These are phyloP conservation scores for Xanthia icteritia DNA, from an alignment of 2,888 invertebrate genomes.

Conservation along the genomic window DNA sequence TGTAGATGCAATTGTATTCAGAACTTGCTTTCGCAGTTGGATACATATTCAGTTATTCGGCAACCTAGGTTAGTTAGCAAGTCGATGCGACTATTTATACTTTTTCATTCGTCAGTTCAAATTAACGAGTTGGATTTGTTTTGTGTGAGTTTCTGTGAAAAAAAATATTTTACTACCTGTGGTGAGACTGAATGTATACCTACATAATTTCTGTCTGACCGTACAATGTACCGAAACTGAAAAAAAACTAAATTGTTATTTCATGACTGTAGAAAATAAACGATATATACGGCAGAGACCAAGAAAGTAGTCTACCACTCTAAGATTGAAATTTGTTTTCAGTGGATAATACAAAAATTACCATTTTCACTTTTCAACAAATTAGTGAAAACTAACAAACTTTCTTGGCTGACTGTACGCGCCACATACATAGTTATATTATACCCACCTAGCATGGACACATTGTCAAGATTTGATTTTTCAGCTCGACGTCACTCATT, in stretches of 20 bases:
- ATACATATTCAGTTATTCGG: constrained; percentile 66
- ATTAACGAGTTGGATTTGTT: constrained; percentile 45
- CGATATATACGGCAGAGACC: background rate
- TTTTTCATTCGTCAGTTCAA: constrained; percentile 52
- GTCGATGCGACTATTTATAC: constrained; percentile 51
- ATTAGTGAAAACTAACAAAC: too few species aligned
- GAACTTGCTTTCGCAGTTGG: constrained; percentile 58
- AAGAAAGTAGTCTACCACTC: background rate
- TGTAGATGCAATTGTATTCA: constrained; percentile 65
- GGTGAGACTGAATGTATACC: constrained; percentile 4
- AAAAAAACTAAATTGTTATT: constrained; percentile 1
- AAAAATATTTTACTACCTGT: constrained; percentile 31
- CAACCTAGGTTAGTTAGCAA: constrained; percentile 63
- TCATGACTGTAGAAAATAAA: background rate
- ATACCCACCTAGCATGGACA: background rate
- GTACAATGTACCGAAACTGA: background rate
- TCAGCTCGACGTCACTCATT: background rate
- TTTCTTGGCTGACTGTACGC: background rate
- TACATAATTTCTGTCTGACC: background rate
- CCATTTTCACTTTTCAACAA: background rate
- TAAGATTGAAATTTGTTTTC: background rate
- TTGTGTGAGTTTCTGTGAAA: constrained; percentile 21
- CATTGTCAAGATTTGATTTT: background rate
- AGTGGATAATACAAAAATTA: background rate
- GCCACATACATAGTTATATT: background rate